Conservation (phyloP, 2,888 invertebrate genomes). For the Xylota segnis region DNA sequence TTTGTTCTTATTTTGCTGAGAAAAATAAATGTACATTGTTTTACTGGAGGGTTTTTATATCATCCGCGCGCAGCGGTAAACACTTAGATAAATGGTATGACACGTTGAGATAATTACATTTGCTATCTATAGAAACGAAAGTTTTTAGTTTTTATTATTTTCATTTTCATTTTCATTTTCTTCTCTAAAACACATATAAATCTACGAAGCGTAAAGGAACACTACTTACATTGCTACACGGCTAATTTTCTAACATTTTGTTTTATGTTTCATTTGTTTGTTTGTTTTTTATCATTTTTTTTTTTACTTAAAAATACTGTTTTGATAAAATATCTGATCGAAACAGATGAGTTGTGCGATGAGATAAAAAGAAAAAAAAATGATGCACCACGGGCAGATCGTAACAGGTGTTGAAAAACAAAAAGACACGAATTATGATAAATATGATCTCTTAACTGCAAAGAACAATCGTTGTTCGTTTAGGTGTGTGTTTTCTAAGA, state of each 20-base stretch:
- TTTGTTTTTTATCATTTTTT: conserved; percentile 19
- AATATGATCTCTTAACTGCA: conserved; percentile 26
- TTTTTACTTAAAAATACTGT: conserved; percentile 55
- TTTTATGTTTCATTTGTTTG: background rate
- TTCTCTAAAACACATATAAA: conserved; percentile 73
- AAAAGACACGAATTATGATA: conserved; percentile 21
- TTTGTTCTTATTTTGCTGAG: conserved; percentile 37
- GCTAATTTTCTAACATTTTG: conserved; percentile 48
- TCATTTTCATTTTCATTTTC: conserved; percentile 16
- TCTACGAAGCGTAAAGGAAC: conserved; percentile 77
- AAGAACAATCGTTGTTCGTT: conserved; percentile 67
- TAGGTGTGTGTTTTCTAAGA: conserved; percentile 6
- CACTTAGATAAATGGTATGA: conserved; percentile 75
- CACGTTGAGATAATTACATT: conserved; percentile 58
- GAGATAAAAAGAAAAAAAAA: conserved; percentile 35
- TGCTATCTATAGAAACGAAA: conserved; percentile 70
- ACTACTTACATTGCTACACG: conserved; percentile 70
- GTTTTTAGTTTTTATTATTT: conserved; percentile 8
- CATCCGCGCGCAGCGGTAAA: conserved; percentile 63
- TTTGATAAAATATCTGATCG: conserved; percentile 41
- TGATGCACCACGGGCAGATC: conserved; percentile 62
- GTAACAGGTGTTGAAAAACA: conserved; percentile 49
- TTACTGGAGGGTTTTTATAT: conserved; percentile 59
- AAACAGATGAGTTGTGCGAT: conserved; percentile 61
- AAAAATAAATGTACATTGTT: conserved; percentile 65